phyloP scores from a whole-genome alignment of 2,888 invertebrate species.

The Lasioglossum figueresi region DNA sequence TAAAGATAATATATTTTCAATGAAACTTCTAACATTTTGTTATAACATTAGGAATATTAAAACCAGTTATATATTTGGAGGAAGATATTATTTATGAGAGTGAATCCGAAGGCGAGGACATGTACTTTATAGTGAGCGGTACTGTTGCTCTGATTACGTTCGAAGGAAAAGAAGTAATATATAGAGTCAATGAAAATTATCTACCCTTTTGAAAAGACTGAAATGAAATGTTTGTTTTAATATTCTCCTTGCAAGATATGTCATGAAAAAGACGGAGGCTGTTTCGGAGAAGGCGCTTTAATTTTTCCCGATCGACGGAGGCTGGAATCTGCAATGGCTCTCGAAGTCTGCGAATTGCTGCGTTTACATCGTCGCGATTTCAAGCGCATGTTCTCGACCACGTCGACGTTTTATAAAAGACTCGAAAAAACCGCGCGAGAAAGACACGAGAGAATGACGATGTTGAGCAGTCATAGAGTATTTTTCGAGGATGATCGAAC shows the following conservation, averaged over 20 bases:
- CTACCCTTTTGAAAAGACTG: background rate
- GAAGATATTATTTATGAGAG: constrained; percentile 79
- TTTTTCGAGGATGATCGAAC: background rate
- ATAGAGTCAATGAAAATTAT: background rate
- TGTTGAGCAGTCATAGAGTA: constrained; percentile 2
- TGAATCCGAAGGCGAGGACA: constrained; percentile 75
- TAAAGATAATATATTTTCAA: background rate
- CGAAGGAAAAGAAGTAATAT: constrained; percentile 76
- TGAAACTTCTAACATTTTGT: background rate
- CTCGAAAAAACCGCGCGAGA: constrained; percentile 73
- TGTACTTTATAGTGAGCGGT: constrained; percentile 82
- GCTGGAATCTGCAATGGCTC: constrained; percentile 85
- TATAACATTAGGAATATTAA: constrained; percentile 65
- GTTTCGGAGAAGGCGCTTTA: constrained; percentile 85
- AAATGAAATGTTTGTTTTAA: background rate
- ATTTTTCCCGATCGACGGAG: constrained; percentile 85
- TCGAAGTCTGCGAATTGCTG: constrained; percentile 87
- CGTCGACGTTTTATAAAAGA: constrained; percentile 72
- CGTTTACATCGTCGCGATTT: constrained; percentile 85
- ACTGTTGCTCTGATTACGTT: constrained; percentile 77
- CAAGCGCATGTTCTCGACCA: constrained; percentile 73
- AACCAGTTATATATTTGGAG: constrained; percentile 76
- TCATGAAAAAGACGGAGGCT: constrained; percentile 86
- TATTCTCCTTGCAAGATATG: constrained; percentile 79
- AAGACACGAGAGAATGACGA: constrained; percentile 62